A percentile compares a stretch with the other conserved stretches of the same genome.
These are phyloP conservation scores for Bufotes viridis DNA, from an alignment of 2,797 vertebrate genomes.

Conservation along the genomic window DNA sequence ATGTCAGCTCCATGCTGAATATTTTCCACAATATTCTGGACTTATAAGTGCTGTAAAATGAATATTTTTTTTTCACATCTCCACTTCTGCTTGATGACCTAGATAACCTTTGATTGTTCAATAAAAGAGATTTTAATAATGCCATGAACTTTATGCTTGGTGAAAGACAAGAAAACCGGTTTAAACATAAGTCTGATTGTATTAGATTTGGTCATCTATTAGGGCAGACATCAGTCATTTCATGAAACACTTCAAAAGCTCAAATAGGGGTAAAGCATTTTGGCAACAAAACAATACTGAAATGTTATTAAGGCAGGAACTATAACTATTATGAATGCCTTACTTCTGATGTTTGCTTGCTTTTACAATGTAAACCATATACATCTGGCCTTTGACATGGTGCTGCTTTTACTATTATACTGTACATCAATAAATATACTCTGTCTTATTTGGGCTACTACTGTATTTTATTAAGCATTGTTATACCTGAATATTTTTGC, in stretches of 20 bases:
- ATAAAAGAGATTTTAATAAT: conserved; percentile 42
- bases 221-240: neutral
- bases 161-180: conserved; percentile 21
- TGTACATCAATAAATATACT: too few species aligned
- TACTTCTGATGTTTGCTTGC: too few species aligned
- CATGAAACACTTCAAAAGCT: neutral
- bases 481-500: too few species aligned
- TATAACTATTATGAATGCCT: too few species aligned
- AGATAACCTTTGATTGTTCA: conserved; percentile 44
- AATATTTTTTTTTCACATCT: neutral
- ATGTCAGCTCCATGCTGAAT: neutral
- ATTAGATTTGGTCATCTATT: conserved; percentile 30
- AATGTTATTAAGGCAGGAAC: neutral
- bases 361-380: too few species aligned
- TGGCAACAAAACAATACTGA: too few species aligned
- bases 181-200: conserved; percentile 34
- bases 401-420: too few species aligned
- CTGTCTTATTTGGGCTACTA: too few species aligned
- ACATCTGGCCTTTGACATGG: too few species aligned
- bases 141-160: conserved; percentile 29
- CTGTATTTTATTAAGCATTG: too few species aligned
- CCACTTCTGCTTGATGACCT: neutral
- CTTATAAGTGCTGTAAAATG: neutral
- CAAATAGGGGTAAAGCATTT: neutral
- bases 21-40: neutral